phyloP scores from a whole-genome alignment of 2,888 invertebrate genomes.

The Noctua pronuba region DNA sequence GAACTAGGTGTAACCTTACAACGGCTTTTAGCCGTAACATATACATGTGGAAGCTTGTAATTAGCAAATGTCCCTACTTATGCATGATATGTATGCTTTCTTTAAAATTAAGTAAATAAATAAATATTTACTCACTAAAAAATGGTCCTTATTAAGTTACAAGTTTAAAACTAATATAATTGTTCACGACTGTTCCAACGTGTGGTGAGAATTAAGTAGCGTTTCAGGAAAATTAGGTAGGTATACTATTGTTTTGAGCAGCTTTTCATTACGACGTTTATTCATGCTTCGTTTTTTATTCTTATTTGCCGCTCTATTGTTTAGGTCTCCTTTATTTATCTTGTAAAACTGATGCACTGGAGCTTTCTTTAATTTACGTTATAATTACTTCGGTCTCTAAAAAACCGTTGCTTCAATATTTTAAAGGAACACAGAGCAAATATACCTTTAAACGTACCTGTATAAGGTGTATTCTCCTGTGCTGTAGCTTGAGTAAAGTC shows the following conservation, averaged over 20 bases:
- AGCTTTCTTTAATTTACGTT: not conserved
- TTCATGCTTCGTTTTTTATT: slow-evolving; percentile 1
- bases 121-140: no score
- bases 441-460: not conserved
- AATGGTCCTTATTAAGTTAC: not conserved
- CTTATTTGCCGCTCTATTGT: slow-evolving; percentile 1
- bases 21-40: no score
- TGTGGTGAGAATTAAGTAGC: not conserved
- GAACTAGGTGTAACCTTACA: no score
- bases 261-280: not conserved
- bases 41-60: no score
- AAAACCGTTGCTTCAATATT: not conserved
- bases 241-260: not conserved
- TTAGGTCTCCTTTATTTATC: not conserved
- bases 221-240: not conserved
- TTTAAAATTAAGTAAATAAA: no score
- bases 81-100: no score
- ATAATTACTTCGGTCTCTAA: not conserved
- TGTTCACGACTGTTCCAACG: not conserved
- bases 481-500: not conserved
- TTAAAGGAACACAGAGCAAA: not conserved
- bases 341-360: not conserved
- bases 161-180: not conserved
- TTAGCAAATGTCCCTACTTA: no score
- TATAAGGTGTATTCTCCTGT: not conserved